A percentile compares a stretch with the other conserved stretches of the same genome.
These are phyloP conservation scores for Onychostruthus taczanowskii DNA, from an alignment of 2,113 vertebrate genomes.

Conservation along the genomic window DNA sequence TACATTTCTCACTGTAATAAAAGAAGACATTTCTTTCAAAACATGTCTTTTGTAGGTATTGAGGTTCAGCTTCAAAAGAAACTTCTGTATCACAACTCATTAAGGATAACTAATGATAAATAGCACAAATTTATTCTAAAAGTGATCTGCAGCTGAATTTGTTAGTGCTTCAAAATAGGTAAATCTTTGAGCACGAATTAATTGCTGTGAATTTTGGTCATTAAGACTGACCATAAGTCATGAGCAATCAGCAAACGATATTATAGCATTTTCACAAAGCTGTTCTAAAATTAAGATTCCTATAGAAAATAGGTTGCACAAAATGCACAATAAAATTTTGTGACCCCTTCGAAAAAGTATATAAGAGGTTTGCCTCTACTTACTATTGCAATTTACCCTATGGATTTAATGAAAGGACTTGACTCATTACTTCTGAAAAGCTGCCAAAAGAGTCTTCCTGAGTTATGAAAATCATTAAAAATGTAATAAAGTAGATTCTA, in stretches of 20 bases:
- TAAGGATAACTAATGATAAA: background rate
- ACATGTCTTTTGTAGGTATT: background rate
- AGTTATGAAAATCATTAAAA: background rate
- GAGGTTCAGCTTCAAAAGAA: background rate
- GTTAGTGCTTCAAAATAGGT: background rate
- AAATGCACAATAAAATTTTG: background rate
- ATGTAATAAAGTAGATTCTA: background rate
- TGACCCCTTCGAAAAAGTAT: background rate
- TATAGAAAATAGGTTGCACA: background rate
- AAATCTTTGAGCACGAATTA: background rate
- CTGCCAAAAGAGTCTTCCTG: background rate
- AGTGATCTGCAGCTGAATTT: background rate
- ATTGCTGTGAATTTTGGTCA: background rate
- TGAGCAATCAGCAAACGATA: background rate
- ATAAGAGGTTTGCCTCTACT: background rate
- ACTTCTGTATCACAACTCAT: background rate
- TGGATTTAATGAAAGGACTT: background rate
- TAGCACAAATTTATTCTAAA: background rate
- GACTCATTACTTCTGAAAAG: background rate
- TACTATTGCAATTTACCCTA: background rate
- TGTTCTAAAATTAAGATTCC: background rate
- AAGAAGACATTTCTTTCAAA: background rate
- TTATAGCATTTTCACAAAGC: background rate
- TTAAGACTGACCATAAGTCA: background rate
- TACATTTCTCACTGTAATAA: background rate